phyloP scores from a whole-genome alignment of 2,797 vertebrate species.

The Catamblyrhynchus diadema region DNA sequence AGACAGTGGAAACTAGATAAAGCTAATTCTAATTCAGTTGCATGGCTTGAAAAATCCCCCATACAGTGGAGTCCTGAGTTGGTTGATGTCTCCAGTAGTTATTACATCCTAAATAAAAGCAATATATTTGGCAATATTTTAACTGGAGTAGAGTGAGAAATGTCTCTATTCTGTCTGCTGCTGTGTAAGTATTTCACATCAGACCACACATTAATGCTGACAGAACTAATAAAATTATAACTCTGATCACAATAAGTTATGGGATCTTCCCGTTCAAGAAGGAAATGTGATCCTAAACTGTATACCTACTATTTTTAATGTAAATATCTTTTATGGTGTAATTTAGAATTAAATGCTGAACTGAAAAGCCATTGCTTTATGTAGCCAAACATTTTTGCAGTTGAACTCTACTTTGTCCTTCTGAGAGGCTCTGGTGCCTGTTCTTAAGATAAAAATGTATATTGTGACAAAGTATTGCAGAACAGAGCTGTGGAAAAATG shows the following conservation, averaged over 20 bases:
- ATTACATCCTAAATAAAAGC: background rate
- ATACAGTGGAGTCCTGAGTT: background rate
- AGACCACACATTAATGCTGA: background rate
- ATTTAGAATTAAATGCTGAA: background rate
- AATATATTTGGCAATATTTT: constrained; percentile 18
- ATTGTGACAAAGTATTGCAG: background rate
- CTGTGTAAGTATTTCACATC: background rate
- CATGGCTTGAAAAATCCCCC: background rate
- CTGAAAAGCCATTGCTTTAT: background rate
- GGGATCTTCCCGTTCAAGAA: background rate
- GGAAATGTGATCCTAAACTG: background rate
- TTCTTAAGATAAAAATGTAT: background rate
- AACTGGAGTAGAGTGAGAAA: background rate
- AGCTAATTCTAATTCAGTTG: background rate
- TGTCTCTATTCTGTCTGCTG: background rate
- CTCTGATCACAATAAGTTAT: background rate
- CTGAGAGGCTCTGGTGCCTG: background rate
- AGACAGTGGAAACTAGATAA: background rate
- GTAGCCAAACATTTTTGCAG: background rate
- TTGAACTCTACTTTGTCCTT: background rate
- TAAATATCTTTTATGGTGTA: background rate
- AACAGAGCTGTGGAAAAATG: background rate
- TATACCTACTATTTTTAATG: background rate
- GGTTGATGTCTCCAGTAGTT: background rate
- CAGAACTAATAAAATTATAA: background rate